Percentiles rank a stretch among this genome's conserved stretches.
Evolutionary conservation across 2,113 vertebrate species (phyloP).

Genomic region (Rhagologus leucostigma): DNA sequence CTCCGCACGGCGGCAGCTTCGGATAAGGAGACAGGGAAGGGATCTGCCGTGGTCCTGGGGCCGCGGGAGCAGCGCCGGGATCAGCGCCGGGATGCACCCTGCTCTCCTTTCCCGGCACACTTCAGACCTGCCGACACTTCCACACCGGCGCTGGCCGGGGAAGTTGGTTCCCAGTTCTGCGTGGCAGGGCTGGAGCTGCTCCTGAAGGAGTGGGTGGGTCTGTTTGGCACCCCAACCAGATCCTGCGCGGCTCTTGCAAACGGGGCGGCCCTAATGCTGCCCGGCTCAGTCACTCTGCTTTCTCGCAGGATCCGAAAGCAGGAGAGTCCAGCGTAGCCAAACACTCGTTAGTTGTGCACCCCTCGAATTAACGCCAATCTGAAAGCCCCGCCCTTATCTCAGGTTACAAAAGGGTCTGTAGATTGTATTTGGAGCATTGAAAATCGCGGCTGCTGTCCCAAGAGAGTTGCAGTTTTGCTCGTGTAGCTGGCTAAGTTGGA

Average conservation of each 20-base stretch:
- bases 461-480: background rate
- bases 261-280: background rate
- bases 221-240: background rate
- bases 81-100: background rate
- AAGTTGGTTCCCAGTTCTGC: accelerated
- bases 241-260: background rate
- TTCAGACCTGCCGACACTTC: too few species aligned
- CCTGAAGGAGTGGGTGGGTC: background rate
- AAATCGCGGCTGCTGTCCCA: background rate
- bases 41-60: accelerated
- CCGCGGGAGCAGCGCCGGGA: background rate
- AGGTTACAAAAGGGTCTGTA: accelerated
- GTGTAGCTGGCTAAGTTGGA: background rate
- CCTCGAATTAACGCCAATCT: background rate
- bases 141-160: accelerated
- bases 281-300: background rate
- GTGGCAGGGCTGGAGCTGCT: background rate
- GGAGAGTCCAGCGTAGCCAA: background rate
- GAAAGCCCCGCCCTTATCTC: background rate
- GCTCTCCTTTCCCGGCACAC: background rate
- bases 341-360: background rate
- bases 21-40: background rate
- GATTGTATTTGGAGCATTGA: background rate
- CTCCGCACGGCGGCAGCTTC: slow-evolving; percentile 50
- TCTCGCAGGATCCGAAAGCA: background rate